Percentiles rank a stretch among this genome's conserved stretches.
These are phyloP conservation scores for Lasiommata megera DNA, from an alignment of 2,888 invertebrate genomes.

Conservation along the genomic window DNA sequence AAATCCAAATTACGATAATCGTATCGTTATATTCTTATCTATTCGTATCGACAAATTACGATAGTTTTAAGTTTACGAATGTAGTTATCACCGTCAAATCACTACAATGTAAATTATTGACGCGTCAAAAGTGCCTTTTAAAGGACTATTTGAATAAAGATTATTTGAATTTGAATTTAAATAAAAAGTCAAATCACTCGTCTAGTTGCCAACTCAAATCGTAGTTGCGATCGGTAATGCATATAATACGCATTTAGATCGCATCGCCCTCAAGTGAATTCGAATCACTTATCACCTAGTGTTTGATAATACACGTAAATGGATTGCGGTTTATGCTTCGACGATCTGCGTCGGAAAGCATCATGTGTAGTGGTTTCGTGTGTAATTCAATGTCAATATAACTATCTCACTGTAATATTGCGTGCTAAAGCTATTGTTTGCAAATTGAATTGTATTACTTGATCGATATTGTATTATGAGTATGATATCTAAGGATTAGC, in stretches of 20 bases:
- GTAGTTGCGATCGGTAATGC: neutral
- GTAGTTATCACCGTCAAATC: too few species aligned
- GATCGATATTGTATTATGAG: neutral
- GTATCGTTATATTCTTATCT: too few species aligned
- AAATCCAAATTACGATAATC: too few species aligned
- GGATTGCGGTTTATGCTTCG: constrained; percentile 33
- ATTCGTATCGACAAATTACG: too few species aligned
- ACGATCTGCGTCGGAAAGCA: constrained; percentile 28
- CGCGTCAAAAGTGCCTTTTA: too few species aligned
- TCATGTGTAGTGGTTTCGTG: constrained; percentile 30
- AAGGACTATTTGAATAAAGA: too few species aligned
- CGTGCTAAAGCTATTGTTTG: constrained; percentile 1
- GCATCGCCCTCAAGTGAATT: constrained; percentile 13
- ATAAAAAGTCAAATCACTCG: neutral
- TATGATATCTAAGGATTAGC: too few species aligned
- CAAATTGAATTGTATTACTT: constrained; percentile 8
- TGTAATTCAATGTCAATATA: constrained; percentile 23
- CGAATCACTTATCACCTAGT: constrained; percentile 29
- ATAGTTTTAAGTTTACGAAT: too few species aligned
- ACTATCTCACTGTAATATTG: neutral
- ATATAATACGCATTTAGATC: constrained; percentile 12
- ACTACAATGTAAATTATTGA: too few species aligned
- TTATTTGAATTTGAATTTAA: too few species aligned
- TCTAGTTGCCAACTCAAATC: neutral
- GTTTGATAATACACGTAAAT: constrained; percentile 31